These are phyloP conservation scores for Neodiprion lecontei DNA, from an alignment of 1,140 invertebrate species.

Conservation along the genomic window DNA sequence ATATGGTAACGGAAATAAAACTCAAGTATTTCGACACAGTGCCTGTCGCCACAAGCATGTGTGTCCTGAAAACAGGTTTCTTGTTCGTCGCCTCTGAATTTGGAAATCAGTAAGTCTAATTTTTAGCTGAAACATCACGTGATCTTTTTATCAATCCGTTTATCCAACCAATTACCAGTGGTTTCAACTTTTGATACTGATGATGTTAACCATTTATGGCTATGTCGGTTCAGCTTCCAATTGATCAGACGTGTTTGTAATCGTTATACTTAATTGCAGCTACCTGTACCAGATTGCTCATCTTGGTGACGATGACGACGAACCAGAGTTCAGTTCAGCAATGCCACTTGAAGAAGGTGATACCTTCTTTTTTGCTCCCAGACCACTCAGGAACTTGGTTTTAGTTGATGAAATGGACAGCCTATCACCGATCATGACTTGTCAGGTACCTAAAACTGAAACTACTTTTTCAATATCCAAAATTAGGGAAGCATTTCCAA, in stretches of 20 bases:
- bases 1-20: slow-evolving; percentile 98
- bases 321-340: slow-evolving; percentile 97
- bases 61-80: slow-evolving; percentile 98
- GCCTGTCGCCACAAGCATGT: slow-evolving; percentile 94
- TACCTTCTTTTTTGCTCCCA: slow-evolving; percentile 98
- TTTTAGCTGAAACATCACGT: slow-evolving; percentile 15
- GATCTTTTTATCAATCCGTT: slow-evolving; percentile 37
- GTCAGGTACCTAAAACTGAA: slow-evolving; percentile 69
- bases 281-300: slow-evolving; percentile 99
- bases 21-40: slow-evolving; percentile 99
- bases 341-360: slow-evolving; percentile 99
- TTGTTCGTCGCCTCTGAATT: slow-evolving; percentile 99
- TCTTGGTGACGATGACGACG: slow-evolving; percentile 98
- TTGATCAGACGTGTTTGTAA: too few relatives aligned
- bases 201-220: slow-evolving; percentile 14
- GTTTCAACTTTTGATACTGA: slow-evolving; percentile 23
- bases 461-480: slow-evolving; percentile 5
- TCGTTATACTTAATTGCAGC: slow-evolving; percentile 62
- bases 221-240: too few relatives aligned
- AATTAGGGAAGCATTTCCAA: slow-evolving; percentile 40
- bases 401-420: slow-evolving; percentile 98
- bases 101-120: slow-evolving; percentile 95
- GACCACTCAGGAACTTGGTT: slow-evolving; percentile 93
- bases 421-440: slow-evolving; percentile 90
- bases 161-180: slow-evolving; percentile 39